Percentiles rank a stretch among this genome's conserved stretches.
phyloP scores from a whole-genome alignment of 2,888 invertebrate species.

The Stenotaenia linearis region DNA sequence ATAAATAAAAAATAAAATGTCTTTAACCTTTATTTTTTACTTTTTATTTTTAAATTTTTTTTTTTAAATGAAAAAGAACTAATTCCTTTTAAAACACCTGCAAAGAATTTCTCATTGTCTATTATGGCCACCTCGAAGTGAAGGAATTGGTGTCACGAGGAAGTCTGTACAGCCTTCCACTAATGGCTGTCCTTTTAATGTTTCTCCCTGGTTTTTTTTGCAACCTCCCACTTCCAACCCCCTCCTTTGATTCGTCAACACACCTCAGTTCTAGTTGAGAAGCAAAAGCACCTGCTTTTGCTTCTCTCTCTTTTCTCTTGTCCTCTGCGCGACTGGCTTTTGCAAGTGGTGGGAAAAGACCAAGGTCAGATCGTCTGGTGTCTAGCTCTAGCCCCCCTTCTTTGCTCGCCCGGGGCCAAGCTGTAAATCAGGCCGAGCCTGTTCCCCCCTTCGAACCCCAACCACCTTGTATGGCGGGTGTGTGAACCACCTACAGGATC shows the following conservation, averaged over 20 bases:
- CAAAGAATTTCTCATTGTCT: neutral
- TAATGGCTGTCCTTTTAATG: neutral
- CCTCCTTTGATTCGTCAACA: no score
- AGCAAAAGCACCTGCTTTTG: neutral
- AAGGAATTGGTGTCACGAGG: neutral
- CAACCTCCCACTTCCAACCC: neutral
- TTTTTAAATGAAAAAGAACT: neutral
- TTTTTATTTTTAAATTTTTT: no score
- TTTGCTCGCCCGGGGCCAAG: neutral
- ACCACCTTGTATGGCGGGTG: slow-evolving; percentile 29
- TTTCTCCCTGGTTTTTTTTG: neutral
- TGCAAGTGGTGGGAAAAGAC: slow-evolving; percentile 27
- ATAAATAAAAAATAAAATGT: neutral
- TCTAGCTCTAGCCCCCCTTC: neutral
- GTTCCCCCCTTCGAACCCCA: neutral
- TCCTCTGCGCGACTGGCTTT: neutral
- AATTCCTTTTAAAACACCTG: neutral
- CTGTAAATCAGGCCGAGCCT: slow-evolving; percentile 28
- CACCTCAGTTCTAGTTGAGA: neutral
- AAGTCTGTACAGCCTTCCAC: neutral
- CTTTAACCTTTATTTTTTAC: neutral
- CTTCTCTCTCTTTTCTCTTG: neutral
- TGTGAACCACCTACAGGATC: slow-evolving; percentile 31
- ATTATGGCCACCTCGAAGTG: neutral
- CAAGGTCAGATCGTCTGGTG: slow-evolving; percentile 31